Evolutionary conservation across 2,797 vertebrate genomes (phyloP).

Genomic region (Avahi laniger): DNA sequence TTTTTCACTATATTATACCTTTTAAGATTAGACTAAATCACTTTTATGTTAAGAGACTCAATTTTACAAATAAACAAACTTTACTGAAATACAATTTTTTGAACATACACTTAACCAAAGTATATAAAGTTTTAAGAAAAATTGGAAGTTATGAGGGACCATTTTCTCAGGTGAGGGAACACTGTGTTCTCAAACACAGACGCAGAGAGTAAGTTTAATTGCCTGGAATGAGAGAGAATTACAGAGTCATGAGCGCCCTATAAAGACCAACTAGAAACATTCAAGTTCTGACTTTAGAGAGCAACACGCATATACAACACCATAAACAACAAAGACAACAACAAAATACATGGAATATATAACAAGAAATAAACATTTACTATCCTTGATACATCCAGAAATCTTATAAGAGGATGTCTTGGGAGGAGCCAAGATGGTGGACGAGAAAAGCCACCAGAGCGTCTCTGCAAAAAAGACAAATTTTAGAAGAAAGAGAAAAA

Average conservation of each 20-base stretch:
- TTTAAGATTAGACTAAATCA: background rate
- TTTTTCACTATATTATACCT: background rate
- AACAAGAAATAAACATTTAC: background rate
- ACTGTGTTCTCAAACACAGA: background rate
- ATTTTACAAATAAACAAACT: slow-evolving; percentile 5
- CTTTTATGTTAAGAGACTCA: background rate
- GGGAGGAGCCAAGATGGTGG: too few species aligned
- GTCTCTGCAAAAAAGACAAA: too few species aligned
- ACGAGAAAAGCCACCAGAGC: too few species aligned
- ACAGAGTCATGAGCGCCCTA: background rate
- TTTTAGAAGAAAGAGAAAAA: too few species aligned
- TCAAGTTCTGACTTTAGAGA: background rate
- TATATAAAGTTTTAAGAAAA: background rate
- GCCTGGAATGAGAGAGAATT: background rate
- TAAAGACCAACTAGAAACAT: background rate
- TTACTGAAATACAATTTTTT: slow-evolving; percentile 17
- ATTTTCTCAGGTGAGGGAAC: background rate
- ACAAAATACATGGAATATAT: background rate
- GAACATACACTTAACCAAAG: background rate
- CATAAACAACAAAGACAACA: background rate
- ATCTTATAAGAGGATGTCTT: too few species aligned
- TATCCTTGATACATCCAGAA: background rate
- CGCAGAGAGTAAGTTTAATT: background rate
- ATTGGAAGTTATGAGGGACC: background rate
- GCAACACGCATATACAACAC: background rate